phyloP scores from a whole-genome alignment of 2,797 vertebrate genomes.

The Epinephelus malabaricus region DNA sequence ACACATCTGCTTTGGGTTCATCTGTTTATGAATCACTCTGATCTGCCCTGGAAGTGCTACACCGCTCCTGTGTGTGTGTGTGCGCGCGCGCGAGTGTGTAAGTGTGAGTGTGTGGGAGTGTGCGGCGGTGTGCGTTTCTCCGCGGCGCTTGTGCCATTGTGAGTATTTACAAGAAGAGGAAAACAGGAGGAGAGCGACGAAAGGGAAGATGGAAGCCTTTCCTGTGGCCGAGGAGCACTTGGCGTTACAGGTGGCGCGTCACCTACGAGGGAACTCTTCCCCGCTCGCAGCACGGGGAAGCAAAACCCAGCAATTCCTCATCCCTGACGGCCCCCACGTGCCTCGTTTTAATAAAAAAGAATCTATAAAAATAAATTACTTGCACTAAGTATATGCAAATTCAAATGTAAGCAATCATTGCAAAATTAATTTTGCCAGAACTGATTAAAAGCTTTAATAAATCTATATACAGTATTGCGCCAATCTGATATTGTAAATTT shows the following conservation, averaged over 20 bases:
- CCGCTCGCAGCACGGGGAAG: constrained; percentile 28
- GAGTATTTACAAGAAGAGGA: constrained; percentile 63
- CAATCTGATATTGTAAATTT: constrained; percentile 99
- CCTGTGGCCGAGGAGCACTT: no score
- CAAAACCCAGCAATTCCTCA: constrained; percentile 70
- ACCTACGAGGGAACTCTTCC: constrained; percentile 32
- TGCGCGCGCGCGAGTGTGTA: constrained; percentile 21
- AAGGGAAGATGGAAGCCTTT: neutral
- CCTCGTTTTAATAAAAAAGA: constrained; percentile 91
- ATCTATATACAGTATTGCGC: constrained; percentile 99
- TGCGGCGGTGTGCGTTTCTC: constrained; percentile 42
- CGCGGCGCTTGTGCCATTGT: constrained; percentile 48
- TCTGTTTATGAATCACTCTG: constrained; percentile 82
- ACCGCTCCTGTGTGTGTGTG: constrained; percentile 31
- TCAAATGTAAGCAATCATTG: constrained; percentile 99
- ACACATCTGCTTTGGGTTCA: constrained; percentile 82
- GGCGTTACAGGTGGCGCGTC: constrained; percentile 34
- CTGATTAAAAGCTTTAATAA: constrained; percentile 99
- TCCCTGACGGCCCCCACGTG: constrained; percentile 83
- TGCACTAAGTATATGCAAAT: constrained; percentile 98
- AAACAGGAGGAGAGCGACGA: constrained; percentile 41
- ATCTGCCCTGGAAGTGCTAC: constrained; percentile 73
- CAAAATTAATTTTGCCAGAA: constrained; percentile 99
- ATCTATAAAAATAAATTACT: constrained; percentile 99
- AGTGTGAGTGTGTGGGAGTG: constrained; percentile 54